Conservation (phyloP, 2,888 invertebrate species). For the Coleophora deauratella region DNA sequence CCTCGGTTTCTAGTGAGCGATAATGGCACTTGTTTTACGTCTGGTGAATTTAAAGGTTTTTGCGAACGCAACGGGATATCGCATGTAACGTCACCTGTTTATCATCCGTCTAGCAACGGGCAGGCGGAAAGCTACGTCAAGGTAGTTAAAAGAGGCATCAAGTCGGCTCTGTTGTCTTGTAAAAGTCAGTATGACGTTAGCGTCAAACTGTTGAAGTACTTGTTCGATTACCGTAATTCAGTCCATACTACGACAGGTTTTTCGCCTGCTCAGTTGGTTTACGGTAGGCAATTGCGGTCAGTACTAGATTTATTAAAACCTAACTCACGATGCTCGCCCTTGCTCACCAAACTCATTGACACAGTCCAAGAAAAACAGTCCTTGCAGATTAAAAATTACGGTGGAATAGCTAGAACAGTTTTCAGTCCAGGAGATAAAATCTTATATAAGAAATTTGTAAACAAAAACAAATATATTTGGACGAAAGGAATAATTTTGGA, state of each 20-base stretch:
- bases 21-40: slow-evolving; percentile 19
- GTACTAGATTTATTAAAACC: slow-evolving; percentile 14
- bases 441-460: too few relatives aligned
- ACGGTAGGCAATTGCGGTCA: slow-evolving; percentile 10
- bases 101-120: slow-evolving; percentile 22
- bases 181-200: too few relatives aligned
- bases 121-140: slow-evolving; percentile 20
- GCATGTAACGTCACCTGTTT: slow-evolving; percentile 18
- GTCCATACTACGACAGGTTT: slow-evolving; percentile 11
- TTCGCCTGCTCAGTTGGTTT: slow-evolving; percentile 17
- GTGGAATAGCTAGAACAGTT: slow-evolving; percentile 11
- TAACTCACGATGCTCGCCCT: slow-evolving; percentile 2
- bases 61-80: slow-evolving; percentile 18
- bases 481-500: slow-evolving; percentile 13
- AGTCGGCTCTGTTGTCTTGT: slow-evolving; percentile 12
- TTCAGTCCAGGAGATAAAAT: slow-evolving; percentile 2
- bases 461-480: too few relatives aligned
- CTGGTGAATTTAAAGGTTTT: slow-evolving; percentile 17
- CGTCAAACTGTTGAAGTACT: too few relatives aligned
- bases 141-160: slow-evolving; percentile 21
- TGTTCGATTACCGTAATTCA: too few relatives aligned
- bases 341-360: slow-evolving; percentile 5
- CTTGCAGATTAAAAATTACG: too few relatives aligned
- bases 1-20: slow-evolving; percentile 19
- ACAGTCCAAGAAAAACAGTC: slow-evolving; percentile 11